Conservation (phyloP, 2,113 vertebrate genomes). For the Murina feae region DNA sequence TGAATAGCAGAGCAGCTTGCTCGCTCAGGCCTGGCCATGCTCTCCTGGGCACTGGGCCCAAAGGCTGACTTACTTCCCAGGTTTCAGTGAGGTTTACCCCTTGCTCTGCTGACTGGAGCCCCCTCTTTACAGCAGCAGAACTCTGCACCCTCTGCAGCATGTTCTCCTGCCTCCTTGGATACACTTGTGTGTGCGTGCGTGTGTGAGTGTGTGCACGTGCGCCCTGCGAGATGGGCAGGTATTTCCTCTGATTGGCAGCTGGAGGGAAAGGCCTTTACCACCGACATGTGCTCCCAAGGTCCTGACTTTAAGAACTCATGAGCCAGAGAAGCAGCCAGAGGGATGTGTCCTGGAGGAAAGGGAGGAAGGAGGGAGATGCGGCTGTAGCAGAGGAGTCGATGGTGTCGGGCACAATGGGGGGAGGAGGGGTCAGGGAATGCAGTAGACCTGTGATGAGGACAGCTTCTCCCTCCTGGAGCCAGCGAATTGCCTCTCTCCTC, state of each 20-base stretch:
- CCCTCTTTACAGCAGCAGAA: neutral
- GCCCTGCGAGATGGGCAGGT: neutral
- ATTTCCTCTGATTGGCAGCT: neutral
- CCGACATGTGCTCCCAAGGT: neutral
- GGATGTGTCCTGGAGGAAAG: rapidly evolving
- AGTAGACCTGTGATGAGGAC: neutral
- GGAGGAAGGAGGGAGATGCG: neutral
- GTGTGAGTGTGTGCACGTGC: no score
- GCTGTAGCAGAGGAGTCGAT: neutral
- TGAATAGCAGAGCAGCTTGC: no score
- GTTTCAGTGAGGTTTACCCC: neutral
- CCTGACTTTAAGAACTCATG: neutral
- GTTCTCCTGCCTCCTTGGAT: neutral
- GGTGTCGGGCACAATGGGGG: neutral
- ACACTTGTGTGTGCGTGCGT: no score
- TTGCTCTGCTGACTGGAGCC: neutral
- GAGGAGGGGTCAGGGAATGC: neutral
- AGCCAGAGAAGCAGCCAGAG: neutral
- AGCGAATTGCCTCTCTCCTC: neutral
- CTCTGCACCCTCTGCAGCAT: rapidly evolving
- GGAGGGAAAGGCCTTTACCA: neutral
- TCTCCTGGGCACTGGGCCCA: neutral
- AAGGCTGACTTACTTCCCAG: neutral
- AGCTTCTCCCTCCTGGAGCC: neutral
- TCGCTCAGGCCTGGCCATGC: neutral